Evolutionary conservation across 2,888 invertebrate species (phyloP).

Genomic region (Therioaphis trifolii): DNA sequence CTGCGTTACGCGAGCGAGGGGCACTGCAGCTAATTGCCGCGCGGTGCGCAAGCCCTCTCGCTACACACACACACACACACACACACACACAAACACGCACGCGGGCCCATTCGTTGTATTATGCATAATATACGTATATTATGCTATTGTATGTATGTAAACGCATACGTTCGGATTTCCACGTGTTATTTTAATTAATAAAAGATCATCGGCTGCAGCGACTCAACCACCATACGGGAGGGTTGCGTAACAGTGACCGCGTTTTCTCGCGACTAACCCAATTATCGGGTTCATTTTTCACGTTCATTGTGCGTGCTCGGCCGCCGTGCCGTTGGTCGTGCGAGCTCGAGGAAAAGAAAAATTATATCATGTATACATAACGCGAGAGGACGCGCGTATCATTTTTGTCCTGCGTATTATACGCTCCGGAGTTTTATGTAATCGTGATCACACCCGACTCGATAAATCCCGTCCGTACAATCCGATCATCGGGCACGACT

Average conservation of each 20-base stretch:
- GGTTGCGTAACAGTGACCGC: constrained; percentile 12
- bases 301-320: constrained; percentile 38
- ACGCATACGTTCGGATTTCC: neutral
- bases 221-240: too few relatives aligned
- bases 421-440: too few relatives aligned
- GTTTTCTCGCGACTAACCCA: constrained; percentile 36
- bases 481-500: constrained; percentile 34
- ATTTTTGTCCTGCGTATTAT: neutral
- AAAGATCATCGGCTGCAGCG: neutral
- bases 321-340: constrained; percentile 41
- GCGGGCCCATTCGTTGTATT: too few relatives aligned
- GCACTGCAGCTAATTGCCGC: too few relatives aligned
- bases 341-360: neutral
- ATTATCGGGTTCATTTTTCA: constrained; percentile 48
- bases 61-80: too few relatives aligned
- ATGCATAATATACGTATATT: neutral
- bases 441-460: constrained; percentile 51
- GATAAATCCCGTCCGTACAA: constrained; percentile 33
- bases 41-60: too few relatives aligned
- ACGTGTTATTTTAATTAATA: neutral
- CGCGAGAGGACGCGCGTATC: too few relatives aligned
- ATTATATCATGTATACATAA: neutral
- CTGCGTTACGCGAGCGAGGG: too few relatives aligned
- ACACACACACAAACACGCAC: too few relatives aligned
- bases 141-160: neutral